Evolutionary conservation across 2,797 vertebrate genomes (phyloP).

Genomic region (Chelmon rostratus): DNA sequence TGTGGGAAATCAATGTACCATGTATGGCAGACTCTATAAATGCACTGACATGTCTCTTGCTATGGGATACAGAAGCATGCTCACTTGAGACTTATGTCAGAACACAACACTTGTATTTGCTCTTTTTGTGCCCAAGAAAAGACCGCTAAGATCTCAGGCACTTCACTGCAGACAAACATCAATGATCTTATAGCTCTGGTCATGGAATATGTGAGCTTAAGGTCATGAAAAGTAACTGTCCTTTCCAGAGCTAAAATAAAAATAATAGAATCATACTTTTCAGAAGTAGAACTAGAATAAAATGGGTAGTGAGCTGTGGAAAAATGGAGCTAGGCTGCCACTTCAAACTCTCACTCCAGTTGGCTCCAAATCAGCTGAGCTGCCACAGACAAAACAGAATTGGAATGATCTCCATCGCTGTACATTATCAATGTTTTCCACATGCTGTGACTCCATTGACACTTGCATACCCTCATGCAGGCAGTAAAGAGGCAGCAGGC

Average conservation of each 20-base stretch:
- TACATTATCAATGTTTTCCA: slow-evolving; percentile 50
- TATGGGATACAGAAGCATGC: too few relatives aligned
- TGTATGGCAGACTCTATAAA: slow-evolving; percentile 21
- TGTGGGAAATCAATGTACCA: slow-evolving; percentile 46
- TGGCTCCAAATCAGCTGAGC: slow-evolving; percentile 27
- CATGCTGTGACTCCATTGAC: slow-evolving; percentile 37
- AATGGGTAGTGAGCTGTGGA: slow-evolving; percentile 8
- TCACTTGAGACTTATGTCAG: background rate
- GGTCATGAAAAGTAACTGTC: slow-evolving; percentile 3
- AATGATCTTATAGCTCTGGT: background rate
- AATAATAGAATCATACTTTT: slow-evolving; percentile 3
- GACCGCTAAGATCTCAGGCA: background rate
- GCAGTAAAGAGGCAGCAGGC: slow-evolving; percentile 45
- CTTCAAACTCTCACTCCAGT: background rate
- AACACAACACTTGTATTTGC: background rate
- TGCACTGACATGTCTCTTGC: slow-evolving; percentile 29
- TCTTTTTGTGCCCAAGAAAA: background rate
- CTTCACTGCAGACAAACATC: slow-evolving; percentile 9
- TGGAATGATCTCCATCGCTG: slow-evolving; percentile 13
- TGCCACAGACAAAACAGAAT: slow-evolving; percentile 26
- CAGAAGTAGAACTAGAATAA: slow-evolving; percentile 10
- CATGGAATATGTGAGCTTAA: background rate
- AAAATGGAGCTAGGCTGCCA: slow-evolving; percentile 19
- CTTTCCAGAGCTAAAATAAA: background rate
- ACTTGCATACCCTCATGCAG: slow-evolving; percentile 39